A percentile compares a stretch with the other conserved stretches of the same genome.
Conservation (phyloP, 2,113 vertebrate genomes). For the Sinocyclocheilus anophthalmus region DNA sequence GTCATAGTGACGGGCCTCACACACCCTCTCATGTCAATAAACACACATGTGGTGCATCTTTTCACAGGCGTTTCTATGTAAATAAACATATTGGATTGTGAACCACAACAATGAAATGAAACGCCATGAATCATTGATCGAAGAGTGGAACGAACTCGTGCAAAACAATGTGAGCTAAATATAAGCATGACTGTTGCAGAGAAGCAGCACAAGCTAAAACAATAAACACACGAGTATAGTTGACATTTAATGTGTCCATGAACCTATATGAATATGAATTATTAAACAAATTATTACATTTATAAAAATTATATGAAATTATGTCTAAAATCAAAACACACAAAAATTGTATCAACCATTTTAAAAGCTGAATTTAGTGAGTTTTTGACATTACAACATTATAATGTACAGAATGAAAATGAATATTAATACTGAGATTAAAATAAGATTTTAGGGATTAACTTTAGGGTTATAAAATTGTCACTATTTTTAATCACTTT, state of each 20-base stretch:
- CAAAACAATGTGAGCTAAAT: conserved; percentile 45
- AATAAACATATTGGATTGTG: conserved; percentile 26
- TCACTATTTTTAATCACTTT: neutral
- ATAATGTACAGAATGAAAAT: neutral
- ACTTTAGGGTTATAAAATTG: neutral
- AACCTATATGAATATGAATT: neutral
- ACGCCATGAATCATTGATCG: conserved; percentile 47
- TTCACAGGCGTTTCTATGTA: conserved; percentile 1
- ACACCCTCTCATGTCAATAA: neutral
- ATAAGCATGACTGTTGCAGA: conserved; percentile 21
- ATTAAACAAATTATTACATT: too few relatives aligned
- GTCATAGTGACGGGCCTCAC: conserved; percentile 5
- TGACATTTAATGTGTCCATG: neutral
- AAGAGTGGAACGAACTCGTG: neutral
- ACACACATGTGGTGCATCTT: conserved; percentile 25
- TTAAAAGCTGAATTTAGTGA: neutral
- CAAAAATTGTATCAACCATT: neutral
- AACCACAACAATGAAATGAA: conserved; percentile 11
- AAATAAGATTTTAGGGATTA: too few relatives aligned
- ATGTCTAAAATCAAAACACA: neutral
- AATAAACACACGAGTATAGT: neutral
- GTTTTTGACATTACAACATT: neutral
- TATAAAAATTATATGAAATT: too few relatives aligned
- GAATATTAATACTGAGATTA: neutral
- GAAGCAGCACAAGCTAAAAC: neutral